These are phyloP conservation scores for Cybosia mesomella DNA, from an alignment of 2,888 invertebrate species.

Conservation along the genomic window DNA sequence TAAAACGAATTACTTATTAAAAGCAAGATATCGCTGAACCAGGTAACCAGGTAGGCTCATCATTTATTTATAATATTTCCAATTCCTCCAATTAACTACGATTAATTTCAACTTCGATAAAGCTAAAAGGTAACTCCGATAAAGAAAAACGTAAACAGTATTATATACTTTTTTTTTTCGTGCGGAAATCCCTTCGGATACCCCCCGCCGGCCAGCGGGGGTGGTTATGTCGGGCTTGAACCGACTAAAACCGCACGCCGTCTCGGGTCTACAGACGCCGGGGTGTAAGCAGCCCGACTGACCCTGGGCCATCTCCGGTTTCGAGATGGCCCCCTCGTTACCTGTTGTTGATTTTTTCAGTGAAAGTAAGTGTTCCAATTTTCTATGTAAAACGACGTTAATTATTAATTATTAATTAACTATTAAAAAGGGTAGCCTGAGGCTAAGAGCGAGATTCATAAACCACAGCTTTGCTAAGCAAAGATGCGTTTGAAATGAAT, in stretches of 20 bases:
- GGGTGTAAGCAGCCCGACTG: too few species aligned
- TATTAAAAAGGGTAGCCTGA: neutral
- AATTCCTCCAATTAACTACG: neutral
- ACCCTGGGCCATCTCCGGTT: too few species aligned
- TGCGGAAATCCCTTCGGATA: too few species aligned
- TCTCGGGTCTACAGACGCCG: too few species aligned
- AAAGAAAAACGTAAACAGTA: neutral
- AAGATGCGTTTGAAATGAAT: conserved; percentile 1
- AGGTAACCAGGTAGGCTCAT: neutral
- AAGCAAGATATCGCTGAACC: neutral
- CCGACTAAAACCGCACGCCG: too few species aligned
- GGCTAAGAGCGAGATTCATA: neutral
- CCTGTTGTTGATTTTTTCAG: too few species aligned
- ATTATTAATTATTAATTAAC: neutral
- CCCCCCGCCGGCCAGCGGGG: too few species aligned
- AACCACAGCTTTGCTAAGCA: neutral
- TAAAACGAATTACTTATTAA: neutral
- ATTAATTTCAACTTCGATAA: conserved; percentile 1
- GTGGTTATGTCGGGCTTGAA: too few species aligned
- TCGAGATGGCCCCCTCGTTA: too few species aligned
- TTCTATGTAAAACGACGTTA: too few species aligned
- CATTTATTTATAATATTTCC: neutral
- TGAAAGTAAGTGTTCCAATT: too few species aligned
- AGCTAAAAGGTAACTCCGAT: neutral
- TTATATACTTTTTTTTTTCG: too few species aligned